These are phyloP conservation scores for Lepidocolaptes lacrymiger DNA, from an alignment of 2,797 vertebrate genomes.

Conservation along the genomic window DNA sequence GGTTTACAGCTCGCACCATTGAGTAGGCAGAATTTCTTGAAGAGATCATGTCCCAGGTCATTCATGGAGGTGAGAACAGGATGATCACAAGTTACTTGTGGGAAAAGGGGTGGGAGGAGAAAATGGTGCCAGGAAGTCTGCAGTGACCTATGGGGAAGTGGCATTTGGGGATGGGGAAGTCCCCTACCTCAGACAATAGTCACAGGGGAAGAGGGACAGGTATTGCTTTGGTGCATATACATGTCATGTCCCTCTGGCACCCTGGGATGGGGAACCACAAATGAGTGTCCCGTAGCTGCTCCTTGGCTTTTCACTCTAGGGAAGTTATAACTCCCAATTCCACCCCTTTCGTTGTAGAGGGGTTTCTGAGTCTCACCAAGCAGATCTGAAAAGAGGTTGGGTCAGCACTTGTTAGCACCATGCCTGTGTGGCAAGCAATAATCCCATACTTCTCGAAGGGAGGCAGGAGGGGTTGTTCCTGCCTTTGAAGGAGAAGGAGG, in stretches of 20 bases:
- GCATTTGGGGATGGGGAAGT: not conserved
- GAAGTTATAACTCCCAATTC: not conserved
- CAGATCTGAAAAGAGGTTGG: not conserved
- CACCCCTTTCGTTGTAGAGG: not conserved
- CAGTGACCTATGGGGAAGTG: not conserved
- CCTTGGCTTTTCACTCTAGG: not conserved
- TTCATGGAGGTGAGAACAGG: not conserved
- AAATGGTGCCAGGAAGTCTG: not conserved
- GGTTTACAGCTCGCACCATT: not conserved
- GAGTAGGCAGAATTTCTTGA: conserved; percentile 21
- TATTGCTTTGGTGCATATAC: not conserved
- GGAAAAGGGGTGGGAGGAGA: not conserved
- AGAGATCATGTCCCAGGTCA: not conserved
- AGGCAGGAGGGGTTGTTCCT: not conserved
- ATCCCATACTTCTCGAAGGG: not conserved
- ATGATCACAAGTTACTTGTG: not conserved
- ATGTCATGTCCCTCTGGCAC: not conserved
- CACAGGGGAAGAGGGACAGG: not conserved
- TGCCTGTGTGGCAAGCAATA: not conserved
- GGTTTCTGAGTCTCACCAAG: not conserved
- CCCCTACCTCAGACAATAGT: not conserved
- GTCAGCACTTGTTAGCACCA: not conserved
- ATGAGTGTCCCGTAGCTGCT: not conserved
- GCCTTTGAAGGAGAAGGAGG: not conserved
- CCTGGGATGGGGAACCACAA: not conserved